A percentile compares a stretch with the other conserved stretches of the same genome.
phyloP scores from a whole-genome alignment of 1,140 invertebrate species.

The Streblospio benedicti region DNA sequence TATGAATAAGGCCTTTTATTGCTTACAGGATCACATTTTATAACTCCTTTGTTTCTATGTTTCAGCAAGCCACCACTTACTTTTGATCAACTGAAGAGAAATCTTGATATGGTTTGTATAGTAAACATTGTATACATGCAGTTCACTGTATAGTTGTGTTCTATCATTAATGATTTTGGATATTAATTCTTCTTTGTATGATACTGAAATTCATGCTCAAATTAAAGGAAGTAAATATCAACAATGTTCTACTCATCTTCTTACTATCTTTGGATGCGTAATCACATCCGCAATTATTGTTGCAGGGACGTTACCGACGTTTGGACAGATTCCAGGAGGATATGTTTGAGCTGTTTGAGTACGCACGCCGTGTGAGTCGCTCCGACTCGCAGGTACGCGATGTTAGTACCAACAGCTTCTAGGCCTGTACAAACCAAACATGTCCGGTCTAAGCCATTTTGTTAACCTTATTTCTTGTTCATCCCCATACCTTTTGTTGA shows the following conservation, averaged over 20 bases:
- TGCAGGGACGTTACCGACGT: constrained; percentile 75
- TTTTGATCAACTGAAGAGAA: constrained; percentile 51
- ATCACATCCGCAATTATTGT: neutral
- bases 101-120: constrained; percentile 46
- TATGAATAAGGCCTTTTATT: no score
- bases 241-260: neutral
- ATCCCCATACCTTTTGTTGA: neutral
- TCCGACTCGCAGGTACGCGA: constrained; percentile 64
- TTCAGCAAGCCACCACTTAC: constrained; percentile 42
- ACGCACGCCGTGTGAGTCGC: constrained; percentile 73
- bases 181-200: no score
- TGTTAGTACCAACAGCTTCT: no score
- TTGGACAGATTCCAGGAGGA: constrained; percentile 94
- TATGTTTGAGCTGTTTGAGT: constrained; percentile 84
- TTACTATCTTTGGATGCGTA: neutral
- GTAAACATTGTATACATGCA: no score
- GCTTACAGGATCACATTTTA: no score
- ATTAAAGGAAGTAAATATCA: neutral
- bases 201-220: no score
- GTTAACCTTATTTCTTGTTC: neutral
- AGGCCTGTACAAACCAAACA: constrained; percentile 12
- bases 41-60: constrained; percentile 4
- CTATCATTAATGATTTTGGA: no score
- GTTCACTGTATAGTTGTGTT: no score
- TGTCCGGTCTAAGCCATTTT: neutral